Conservation (phyloP, 2,888 invertebrate genomes). For the Apeira syringaria region DNA sequence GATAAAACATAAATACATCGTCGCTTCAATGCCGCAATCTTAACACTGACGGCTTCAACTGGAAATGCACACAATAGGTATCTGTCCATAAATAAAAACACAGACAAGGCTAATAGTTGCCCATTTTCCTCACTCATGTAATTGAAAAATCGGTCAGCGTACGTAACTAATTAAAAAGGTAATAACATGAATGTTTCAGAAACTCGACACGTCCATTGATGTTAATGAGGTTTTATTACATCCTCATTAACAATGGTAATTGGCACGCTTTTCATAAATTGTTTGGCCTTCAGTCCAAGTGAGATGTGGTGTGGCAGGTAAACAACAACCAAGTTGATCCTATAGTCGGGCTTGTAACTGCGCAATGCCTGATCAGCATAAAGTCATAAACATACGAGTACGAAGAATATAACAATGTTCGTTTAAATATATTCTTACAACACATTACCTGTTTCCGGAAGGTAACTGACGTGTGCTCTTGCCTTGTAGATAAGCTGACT, state of each 20-base stretch:
- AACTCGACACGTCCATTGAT: constrained; percentile 44
- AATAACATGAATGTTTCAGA: constrained; percentile 21
- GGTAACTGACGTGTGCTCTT: too few relatives aligned
- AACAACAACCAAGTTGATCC: constrained; percentile 14
- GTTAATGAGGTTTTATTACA: constrained; percentile 51
- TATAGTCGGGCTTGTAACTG: constrained; percentile 4
- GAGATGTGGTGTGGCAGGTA: constrained; percentile 10
- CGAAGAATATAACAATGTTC: too few relatives aligned
- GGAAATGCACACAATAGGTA: neutral
- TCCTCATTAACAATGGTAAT: constrained; percentile 70
- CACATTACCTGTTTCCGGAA: too few relatives aligned
- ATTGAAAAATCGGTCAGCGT: constrained; percentile 17
- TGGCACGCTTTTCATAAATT: constrained; percentile 56
- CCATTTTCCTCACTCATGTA: constrained; percentile 13
- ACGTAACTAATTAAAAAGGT: constrained; percentile 27
- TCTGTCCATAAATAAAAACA: constrained; percentile 2
- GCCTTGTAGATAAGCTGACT: constrained; percentile 53
- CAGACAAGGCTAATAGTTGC: constrained; percentile 11
- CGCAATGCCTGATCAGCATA: constrained; percentile 7
- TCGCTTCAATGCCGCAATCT: constrained; percentile 5
- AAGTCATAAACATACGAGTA: too few relatives aligned
- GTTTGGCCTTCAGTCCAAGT: constrained; percentile 49
- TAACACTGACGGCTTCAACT: neutral
- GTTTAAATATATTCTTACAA: too few relatives aligned
- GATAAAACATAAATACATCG: constrained; percentile 1